Base-by-base conservation (phyloP, 2,797 vertebrate species). In the Cirrhinus molitorella region DNA sequence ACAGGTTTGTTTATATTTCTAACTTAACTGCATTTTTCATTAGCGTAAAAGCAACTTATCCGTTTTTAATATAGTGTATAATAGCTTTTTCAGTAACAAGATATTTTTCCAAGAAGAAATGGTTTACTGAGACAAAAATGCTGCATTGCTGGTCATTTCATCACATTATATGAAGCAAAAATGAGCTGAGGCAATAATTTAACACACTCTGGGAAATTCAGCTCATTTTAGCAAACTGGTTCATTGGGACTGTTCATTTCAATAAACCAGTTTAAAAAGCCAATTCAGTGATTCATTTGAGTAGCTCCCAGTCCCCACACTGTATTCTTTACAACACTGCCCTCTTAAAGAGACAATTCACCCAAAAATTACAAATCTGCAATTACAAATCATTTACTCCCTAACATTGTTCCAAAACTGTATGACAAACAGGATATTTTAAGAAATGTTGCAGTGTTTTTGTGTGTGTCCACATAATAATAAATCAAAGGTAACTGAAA, bases 1-100 rank as follows among this genome's bases (percentile, higher is more conserved):
- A 37, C 21, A 19, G 63, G 57, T 79, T 85, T 77, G 85, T 86
- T 49, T 72, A 17, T 12, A 71, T 49, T 49, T 51, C 25, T 23
- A 75, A 75, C 51, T 0, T 17, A 5, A 16, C 31, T 5, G 10
- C 7, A 74, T 37, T 74, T 57, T 40, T 74, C 21, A 55, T 74
- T 40, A 57, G 51, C 5, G 13, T 53, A 12, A 21, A 34, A 31
- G 3, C 23, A 23, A n/a, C 28, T 74, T 1, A 31, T 21, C 31
- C 10, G 47, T 51, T 66, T 66, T 34, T 11, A 73, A 14, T 45
- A 71, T 25, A 72, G 25, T 28, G 25, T 72, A 31, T 72, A 49
- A 6, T 5, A 57, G 72, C 31, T 6, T 40, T 31, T 57, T 14
- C 31, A 40, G 21, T 23, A 75, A 40, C 4, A 5, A 57, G 13